Base-by-base conservation (phyloP, 2,888 invertebrate genomes). In the Oeneis ivallda region DNA sequence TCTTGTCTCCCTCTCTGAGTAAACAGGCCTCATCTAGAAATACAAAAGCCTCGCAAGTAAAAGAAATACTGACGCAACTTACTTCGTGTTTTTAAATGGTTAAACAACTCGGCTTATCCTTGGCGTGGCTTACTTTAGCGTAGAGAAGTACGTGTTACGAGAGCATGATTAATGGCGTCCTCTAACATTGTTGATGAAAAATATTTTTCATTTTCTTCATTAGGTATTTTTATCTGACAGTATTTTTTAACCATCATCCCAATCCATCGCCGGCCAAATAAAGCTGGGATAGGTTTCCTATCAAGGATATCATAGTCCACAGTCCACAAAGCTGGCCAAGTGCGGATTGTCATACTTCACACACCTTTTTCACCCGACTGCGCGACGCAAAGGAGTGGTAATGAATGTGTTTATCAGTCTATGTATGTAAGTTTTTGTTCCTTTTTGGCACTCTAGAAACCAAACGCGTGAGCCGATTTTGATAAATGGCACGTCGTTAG, bases 41-140 rank as follows among this genome's bases (percentile, higher is more conserved):
- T 47, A 56, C 65, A 66, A 60, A 65, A 70, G 54, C 56, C 62
- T 64, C 37, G 52, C 57, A 62, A 60, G 58, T 58, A 63, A 58
- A 70, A 70, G 67, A 67, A 69, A 70, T 39, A 67, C 61, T 65
- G 58, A 65, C 60, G 39, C 63, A 65, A 65, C 60, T 69, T 69
- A 66, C 69, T 70, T 70, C 61, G 66, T 68, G 49, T 66, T 70
- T 67, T 70, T 64, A 64, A 70, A 67, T 65, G 67, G 63, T 67
- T 70, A 70, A 67, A 70, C 70, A 70, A 67, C 61, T 70, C 63
- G 70, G 65, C 64, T 70, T 67, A 70, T 65, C 67, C 70, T 65
- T 67, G 67, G 70, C 67, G 63, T 57, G 58, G 63, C 67, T 70
- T 67, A 61, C 65, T 65, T 66, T 65, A 64, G 69, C 67, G 60